These are phyloP conservation scores for Lasaia peninsularis DNA, from an alignment of 1,140 invertebrate species.

Conservation along the genomic window DNA sequence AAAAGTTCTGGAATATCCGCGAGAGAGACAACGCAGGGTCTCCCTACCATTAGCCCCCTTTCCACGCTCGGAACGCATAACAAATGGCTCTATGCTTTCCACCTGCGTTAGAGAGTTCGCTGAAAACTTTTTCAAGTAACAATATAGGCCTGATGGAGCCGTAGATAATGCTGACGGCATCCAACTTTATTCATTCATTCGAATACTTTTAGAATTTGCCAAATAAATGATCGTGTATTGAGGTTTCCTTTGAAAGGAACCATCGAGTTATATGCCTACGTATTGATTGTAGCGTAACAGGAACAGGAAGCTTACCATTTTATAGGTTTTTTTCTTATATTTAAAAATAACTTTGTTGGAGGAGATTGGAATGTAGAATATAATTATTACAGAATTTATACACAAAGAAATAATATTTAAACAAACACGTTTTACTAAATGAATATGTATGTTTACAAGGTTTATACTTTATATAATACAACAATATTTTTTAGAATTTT, in stretches of 20 bases:
- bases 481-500: no score
- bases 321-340: background rate
- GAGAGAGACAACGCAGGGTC: background rate
- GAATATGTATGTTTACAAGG: no score
- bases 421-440: no score
- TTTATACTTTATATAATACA: no score
- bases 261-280: background rate
- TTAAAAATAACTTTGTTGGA: no score
- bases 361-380: no score
- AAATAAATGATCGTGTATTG: background rate
- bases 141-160: slow-evolving; percentile 9
- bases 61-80: slow-evolving; percentile 7
- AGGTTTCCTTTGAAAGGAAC: background rate
- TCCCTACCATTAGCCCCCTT: slow-evolving; percentile 4
- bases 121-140: slow-evolving; percentile 11
- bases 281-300: background rate
- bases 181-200: slow-evolving; percentile 9
- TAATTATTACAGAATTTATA: no score
- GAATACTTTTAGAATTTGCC: slow-evolving; percentile 2
- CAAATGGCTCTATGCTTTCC: slow-evolving; percentile 10
- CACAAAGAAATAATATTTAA: no score
- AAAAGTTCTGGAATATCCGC: background rate
- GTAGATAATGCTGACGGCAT: slow-evolving; percentile 9
- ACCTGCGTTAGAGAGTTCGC: slow-evolving; percentile 11
- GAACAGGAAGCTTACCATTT: background rate